Evolutionary conservation across 2,888 invertebrate genomes (phyloP).

Genomic region (Dynastes tityus): DNA sequence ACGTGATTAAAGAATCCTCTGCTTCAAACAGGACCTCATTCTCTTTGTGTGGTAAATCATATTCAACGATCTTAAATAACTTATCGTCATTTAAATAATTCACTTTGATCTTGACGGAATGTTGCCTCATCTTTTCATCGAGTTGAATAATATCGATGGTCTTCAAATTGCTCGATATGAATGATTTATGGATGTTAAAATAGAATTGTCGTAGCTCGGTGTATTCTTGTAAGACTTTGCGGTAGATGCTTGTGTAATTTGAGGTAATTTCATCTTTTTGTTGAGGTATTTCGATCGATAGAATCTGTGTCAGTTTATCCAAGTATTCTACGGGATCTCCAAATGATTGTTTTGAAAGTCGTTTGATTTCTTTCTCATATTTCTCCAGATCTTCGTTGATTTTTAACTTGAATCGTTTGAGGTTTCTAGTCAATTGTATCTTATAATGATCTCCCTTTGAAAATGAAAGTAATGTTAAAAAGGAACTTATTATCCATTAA

Average conservation of each 20-base stretch:
- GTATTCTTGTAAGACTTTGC: conserved; percentile 55
- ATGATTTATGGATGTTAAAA: conserved; percentile 53
- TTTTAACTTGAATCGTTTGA: conserved; percentile 51
- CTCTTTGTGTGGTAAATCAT: conserved; percentile 61
- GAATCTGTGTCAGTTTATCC: conserved; percentile 56
- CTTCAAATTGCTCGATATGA: conserved; percentile 54
- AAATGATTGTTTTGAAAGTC: conserved; percentile 15
- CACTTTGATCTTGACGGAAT: conserved; percentile 52
- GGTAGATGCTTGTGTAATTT: conserved; percentile 33
- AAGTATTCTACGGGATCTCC: conserved; percentile 56
- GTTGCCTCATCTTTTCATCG: conserved; percentile 54
- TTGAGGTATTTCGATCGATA: conserved; percentile 52
- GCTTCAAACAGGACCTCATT: conserved; percentile 50
- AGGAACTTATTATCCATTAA: no score
- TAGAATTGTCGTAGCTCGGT: conserved; percentile 57
- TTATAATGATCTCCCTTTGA: conserved; percentile 58
- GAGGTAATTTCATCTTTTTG: not conserved
- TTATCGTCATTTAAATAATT: conserved; percentile 57
- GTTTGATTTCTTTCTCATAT: conserved; percentile 49
- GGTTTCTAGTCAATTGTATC: conserved; percentile 53
- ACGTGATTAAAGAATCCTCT: conserved; percentile 59
- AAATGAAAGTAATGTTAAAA: no score
- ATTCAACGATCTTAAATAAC: conserved; percentile 61
- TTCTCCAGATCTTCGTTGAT: conserved; percentile 52
- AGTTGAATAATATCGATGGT: conserved; percentile 51